Base-by-base conservation (phyloP, 2,888 invertebrate species). In the Cataglyphis altisquamis region DNA sequence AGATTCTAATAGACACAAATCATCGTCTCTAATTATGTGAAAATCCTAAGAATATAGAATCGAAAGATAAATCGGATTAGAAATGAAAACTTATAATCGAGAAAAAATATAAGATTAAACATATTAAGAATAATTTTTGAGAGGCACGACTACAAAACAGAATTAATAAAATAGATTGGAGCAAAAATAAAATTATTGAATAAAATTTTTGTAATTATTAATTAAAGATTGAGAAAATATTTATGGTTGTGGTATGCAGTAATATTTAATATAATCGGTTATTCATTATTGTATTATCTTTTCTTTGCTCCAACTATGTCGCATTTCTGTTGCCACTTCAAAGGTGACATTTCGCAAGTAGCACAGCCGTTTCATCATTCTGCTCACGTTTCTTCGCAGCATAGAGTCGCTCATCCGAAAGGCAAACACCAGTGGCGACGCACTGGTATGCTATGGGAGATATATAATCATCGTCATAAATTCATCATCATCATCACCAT, bases 401-500 rank as follows among this genome's bases (percentile, higher is more conserved):
- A 57, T 60, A 75, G 57, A 78, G 60, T 68, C 55, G 73, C 72
- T 84, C 70, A 77, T 84, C 84, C 63, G 68, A 83, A 87, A 88
- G 88, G 84, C 86, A 85, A 92, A 92, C 90, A 92, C 92, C 91
- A 75, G 92, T 92, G 92, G 92, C 91, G 89, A 91, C 90, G 88
- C 89, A 89, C 89, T 78, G 89, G 87, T 91, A 91, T 87, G 90
- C 87, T 89, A 91, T 83, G 83, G 32, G 86, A 87, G 91, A 91
- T 92, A 45, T 45, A 45, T 45, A 92, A 92, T 92, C 91, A 91
- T 90, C 91, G 88, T 90, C 92, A 90, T 92, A 91, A 92, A 92
- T 92, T 92, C 89, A 92, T 92, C 91, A 92, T 91, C 90, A 91
- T 91, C 90, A 91, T 91, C 91, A 90, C 89, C 88, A 90, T 89